Evolutionary conservation across 2,888 invertebrate species (phyloP).

Genomic region (Leucoma salicis): DNA sequence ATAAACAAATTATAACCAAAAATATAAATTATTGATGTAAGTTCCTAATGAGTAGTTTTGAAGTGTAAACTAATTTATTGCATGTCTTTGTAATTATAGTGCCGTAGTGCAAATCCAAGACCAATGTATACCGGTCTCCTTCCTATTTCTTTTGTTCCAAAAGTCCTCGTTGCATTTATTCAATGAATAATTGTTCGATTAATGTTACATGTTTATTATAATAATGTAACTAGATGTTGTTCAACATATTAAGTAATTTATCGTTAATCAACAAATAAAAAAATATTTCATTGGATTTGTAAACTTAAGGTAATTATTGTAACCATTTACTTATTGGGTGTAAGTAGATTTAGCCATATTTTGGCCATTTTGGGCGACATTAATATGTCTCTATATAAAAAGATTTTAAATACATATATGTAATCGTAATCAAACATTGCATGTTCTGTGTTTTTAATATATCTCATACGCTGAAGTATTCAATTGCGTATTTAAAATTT

Average conservation of each 20-base stretch:
- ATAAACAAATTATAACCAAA: background rate
- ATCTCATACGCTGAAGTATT: background rate
- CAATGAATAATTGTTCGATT: constrained; percentile 27
- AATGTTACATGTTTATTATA: constrained; percentile 1
- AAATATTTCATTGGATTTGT: constrained; percentile 25
- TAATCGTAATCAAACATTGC: constrained; percentile 14
- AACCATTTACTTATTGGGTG: constrained; percentile 6
- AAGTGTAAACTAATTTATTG: background rate
- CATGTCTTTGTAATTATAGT: background rate
- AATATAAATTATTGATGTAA: constrained; percentile 5
- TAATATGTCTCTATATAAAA: constrained; percentile 15
- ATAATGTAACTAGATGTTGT: constrained; percentile 14
- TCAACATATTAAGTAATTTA: constrained; percentile 12
- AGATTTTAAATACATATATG: constrained; percentile 11
- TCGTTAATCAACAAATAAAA: constrained; percentile 6
- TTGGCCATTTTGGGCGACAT: constrained; percentile 1
- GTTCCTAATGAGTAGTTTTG: constrained; percentile 9
- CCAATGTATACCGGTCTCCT: constrained; percentile 6
- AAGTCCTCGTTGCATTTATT: constrained; percentile 28
- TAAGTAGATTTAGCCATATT: constrained; percentile 16
- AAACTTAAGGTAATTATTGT: constrained; percentile 21
- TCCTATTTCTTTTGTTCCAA: constrained; percentile 18
- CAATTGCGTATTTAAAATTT: background rate
- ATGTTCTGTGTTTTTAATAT: constrained; percentile 1
- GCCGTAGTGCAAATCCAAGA: constrained; percentile 9